Evolutionary conservation across 2,113 vertebrate genomes (phyloP).

Genomic region (Pluvianellus socialis): DNA sequence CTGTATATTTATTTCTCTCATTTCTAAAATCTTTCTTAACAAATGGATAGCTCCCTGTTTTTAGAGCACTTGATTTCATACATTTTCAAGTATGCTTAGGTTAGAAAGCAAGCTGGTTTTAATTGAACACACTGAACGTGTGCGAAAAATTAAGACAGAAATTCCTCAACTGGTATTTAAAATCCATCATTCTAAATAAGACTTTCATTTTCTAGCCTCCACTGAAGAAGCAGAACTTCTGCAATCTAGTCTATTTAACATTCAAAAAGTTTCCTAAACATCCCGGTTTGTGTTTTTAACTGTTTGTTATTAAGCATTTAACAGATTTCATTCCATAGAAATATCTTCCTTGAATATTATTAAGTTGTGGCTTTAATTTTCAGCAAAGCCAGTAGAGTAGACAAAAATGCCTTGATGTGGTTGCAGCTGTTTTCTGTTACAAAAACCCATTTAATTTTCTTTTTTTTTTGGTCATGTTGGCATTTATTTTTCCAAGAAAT

Average conservation of each 20-base stretch:
- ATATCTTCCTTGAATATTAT: slow-evolving; percentile 18
- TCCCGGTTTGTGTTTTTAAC: slow-evolving; percentile 30
- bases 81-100: not conserved
- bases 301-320: slow-evolving; percentile 43
- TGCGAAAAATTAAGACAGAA: not conserved
- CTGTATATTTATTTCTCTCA: not conserved
- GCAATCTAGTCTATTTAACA: not conserved
- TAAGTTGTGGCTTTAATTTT: slow-evolving; percentile 59
- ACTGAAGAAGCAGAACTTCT: not conserved
- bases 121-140: not conserved
- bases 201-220: not conserved
- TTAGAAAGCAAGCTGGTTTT: not conserved
- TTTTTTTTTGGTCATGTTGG: not conserved
- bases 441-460: not conserved
- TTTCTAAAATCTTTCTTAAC: not conserved
- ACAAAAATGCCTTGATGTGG: slow-evolving; percentile 71
- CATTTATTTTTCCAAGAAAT: not conserved
- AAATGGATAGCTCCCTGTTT: not conserved
- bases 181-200: not conserved
- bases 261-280: not conserved
- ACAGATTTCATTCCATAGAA: slow-evolving; percentile 48
- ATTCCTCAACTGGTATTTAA: not conserved
- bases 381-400: slow-evolving; percentile 36
- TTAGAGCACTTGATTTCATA: not conserved
- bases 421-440: slow-evolving; percentile 63